Percentiles rank a stretch among this genome's conserved stretches.
These are phyloP conservation scores for Mesoligia furuncula DNA, from an alignment of 2,888 invertebrate genomes.

Conservation along the genomic window DNA sequence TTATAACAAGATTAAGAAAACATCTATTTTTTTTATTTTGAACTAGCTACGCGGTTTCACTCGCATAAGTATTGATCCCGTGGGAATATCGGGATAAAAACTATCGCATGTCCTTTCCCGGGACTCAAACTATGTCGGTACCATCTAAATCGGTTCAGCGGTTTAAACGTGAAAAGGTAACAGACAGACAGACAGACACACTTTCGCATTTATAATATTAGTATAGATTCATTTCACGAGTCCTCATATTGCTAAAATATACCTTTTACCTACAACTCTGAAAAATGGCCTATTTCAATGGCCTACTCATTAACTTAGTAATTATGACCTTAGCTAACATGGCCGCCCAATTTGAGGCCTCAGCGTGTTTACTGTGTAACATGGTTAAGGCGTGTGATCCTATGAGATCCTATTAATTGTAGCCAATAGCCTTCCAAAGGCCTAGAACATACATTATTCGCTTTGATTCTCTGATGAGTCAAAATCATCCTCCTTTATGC, in stretches of 20 bases:
- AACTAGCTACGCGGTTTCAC: too few species aligned
- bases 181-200: too few species aligned
- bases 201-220: too few species aligned
- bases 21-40: neutral
- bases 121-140: too few species aligned
- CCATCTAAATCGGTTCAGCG: too few species aligned
- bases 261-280: neutral
- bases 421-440: neutral
- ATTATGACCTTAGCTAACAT: conserved; percentile 10
- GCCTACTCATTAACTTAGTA: neutral
- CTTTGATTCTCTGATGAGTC: neutral
- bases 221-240: too few species aligned
- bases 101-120: too few species aligned
- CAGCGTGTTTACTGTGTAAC: neutral
- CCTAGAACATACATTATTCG: neutral
- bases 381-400: conserved; percentile 24
- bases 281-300: conserved; percentile 13
- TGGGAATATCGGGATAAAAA: too few species aligned
- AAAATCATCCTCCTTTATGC: neutral
- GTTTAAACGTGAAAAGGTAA: too few species aligned
- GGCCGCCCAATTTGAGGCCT: conserved; percentile 2
- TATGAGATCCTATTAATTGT: conserved; percentile 10
- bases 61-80: too few species aligned
- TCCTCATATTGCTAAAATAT: neutral
- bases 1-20: neutral